Evolutionary conservation across 92 coral and sea anemone genomes (phyloP).

Genomic region (Parazoanthus darwini): DNA sequence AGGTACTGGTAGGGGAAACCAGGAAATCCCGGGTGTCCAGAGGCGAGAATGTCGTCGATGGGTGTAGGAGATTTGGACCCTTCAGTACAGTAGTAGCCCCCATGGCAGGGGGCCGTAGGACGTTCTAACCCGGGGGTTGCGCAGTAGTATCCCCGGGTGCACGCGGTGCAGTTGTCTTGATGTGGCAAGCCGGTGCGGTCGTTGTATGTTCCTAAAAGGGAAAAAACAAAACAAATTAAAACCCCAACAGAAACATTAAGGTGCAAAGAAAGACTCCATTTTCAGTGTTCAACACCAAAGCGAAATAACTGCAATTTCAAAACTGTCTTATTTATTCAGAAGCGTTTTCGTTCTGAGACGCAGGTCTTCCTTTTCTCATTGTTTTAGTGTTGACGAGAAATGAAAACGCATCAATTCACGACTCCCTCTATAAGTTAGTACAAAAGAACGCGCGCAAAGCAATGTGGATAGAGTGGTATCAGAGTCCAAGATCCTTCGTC

Average conservation of each 20-base stretch:
- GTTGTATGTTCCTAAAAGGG: slow-evolving; percentile 75
- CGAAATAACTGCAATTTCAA: background rate
- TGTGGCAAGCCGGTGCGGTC: slow-evolving; percentile 67
- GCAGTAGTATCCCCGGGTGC: slow-evolving; percentile 87
- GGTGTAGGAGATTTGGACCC: slow-evolving; percentile 82
- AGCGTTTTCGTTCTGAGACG: background rate
- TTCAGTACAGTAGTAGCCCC: slow-evolving; percentile 88
- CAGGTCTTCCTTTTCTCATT: too few relatives aligned
- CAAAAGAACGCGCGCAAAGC: too few relatives aligned
- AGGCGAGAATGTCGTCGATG: slow-evolving; percentile 68
- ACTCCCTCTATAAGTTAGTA: too few relatives aligned
- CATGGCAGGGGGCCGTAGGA: slow-evolving; percentile 87
- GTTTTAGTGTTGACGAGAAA: too few relatives aligned
- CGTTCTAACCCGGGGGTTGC: slow-evolving; percentile 70
- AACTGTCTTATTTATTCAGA: background rate
- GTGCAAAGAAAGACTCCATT: too few relatives aligned
- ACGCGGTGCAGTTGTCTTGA: slow-evolving; percentile 77
- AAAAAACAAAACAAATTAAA: too few relatives aligned
- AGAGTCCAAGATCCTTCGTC: too few relatives aligned
- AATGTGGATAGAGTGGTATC: too few relatives aligned
- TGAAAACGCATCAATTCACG: too few relatives aligned
- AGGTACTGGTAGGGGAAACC: slow-evolving; percentile 73
- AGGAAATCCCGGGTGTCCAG: slow-evolving; percentile 40
- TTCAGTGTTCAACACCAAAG: too few relatives aligned
- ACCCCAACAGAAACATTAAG: background rate